Evolutionary conservation across 1,140 invertebrate genomes (phyloP), one percentile per base, ranked within the genome.

Genomic region (Pygmarrhopalites habei): DNA sequence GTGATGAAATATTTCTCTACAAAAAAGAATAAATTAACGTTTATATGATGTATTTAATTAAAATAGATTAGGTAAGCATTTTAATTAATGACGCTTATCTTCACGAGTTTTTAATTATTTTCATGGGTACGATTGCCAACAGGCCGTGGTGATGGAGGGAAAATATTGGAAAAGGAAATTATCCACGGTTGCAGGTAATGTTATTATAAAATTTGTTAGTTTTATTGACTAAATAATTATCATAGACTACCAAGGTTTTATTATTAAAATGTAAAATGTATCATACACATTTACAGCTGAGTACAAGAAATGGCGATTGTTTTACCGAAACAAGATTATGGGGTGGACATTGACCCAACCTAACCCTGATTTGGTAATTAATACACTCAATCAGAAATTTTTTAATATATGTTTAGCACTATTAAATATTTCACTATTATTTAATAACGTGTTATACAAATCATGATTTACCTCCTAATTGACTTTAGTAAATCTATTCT

Each of bases 291-390:
- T n/a, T n/a, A n/a, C n/a, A 72, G 92, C 93, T 57, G 96, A 99
- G 79, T 99, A 99, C 79, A 97, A 98, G 82, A 95, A 95, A 87
- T 99, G 96, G 96, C 85, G 96, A 47, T 87, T 92, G 79, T 97
- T 92, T 81, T 92, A 89, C 79, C 86, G 89, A 73, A 90, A 91
- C 77, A 84, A 85, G 74, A 81, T 87, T 72, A 82, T 86, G 72
- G 89, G 86, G 41, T 85, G 85, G 76, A 80, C 83, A 69, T 81
- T 82, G 77, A 86, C 85, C 77, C 84, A 88, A 77, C 46, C 66
- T 2, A 82, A 83, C 67, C 82, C 82, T 72, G 87, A 90, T 76
- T 82, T 85, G 80, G 88, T 91, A 64, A 41, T 26, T 55, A 2
- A 19, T 49, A 21, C 23, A 55, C 14, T 55, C 19, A 19, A 12